Evolutionary conservation across 2,113 vertebrate species (phyloP).

Genomic region (Aramus guarauna): DNA sequence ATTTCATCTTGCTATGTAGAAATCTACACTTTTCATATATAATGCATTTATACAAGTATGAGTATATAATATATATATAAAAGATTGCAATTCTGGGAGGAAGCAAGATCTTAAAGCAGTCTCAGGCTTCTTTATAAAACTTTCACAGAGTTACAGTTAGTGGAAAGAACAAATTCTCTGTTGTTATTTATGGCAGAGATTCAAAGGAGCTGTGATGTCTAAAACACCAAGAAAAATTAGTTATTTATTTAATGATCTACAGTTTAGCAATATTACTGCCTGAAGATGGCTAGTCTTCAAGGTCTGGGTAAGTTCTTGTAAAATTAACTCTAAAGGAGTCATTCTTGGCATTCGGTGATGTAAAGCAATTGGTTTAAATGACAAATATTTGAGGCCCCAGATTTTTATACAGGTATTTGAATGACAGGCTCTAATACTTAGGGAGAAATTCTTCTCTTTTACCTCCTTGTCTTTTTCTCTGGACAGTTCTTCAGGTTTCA

Average conservation of each 20-base stretch:
- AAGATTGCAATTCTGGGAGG: not conserved
- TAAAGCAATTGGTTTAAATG: not conserved
- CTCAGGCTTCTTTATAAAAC: not conserved
- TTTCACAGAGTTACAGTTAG: not conserved
- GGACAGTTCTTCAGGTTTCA: not conserved
- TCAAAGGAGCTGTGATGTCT: not conserved
- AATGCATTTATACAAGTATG: not conserved
- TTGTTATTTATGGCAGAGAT: not conserved
- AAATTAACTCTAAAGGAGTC: not conserved
- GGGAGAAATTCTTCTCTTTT: not conserved
- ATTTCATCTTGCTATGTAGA: not conserved
- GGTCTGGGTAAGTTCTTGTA: not conserved
- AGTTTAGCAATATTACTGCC: not conserved
- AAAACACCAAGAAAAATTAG: not conserved
- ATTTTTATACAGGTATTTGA: not conserved
- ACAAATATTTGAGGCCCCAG: not conserved
- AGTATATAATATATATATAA: too few relatives aligned
- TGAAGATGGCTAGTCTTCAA: not conserved
- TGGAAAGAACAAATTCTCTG: not conserved
- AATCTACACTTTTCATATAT: accelerated
- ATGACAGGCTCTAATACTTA: not conserved
- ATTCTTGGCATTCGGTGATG: not conserved
- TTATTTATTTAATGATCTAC: not conserved
- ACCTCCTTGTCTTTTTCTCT: not conserved
- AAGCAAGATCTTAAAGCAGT: not conserved